Evolutionary conservation across 2,888 invertebrate species (phyloP).

Genomic region (Electrophaes corylata): DNA sequence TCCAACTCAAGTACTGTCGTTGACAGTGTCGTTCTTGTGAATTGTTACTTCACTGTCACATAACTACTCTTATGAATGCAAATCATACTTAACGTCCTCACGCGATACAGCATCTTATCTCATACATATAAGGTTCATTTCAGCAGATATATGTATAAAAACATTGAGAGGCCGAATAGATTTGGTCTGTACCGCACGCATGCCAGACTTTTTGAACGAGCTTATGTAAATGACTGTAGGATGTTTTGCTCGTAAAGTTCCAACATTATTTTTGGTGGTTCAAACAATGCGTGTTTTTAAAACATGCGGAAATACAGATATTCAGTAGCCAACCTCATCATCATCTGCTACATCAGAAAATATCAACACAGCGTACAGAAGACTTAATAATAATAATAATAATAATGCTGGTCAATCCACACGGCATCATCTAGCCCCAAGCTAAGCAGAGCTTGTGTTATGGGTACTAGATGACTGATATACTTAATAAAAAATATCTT

Average conservation of each 20-base stretch:
- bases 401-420: too few relatives aligned
- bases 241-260: conserved; percentile 4
- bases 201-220: conserved; percentile 35
- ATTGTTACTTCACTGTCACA: conserved; percentile 37
- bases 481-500: too few relatives aligned
- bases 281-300: neutral
- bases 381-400: too few relatives aligned
- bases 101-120: conserved; percentile 15
- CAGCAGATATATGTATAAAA: too few relatives aligned
- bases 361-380: neutral
- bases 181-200: conserved; percentile 35
- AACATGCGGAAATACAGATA: neutral
- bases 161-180: conserved; percentile 24
- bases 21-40: conserved; percentile 32
- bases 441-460: too few relatives aligned
- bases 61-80: conserved; percentile 39
- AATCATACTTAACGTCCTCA: conserved; percentile 32
- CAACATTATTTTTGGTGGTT: conserved; percentile 4
- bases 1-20: conserved; percentile 30
- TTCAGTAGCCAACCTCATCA: neutral
- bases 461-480: too few relatives aligned
- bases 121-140: neutral
- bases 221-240: conserved; percentile 37
- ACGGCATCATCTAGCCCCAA: too few relatives aligned
- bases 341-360: neutral